Evolutionary conservation across 2,113 vertebrate genomes (phyloP).

Genomic region (Gila orcuttii): DNA sequence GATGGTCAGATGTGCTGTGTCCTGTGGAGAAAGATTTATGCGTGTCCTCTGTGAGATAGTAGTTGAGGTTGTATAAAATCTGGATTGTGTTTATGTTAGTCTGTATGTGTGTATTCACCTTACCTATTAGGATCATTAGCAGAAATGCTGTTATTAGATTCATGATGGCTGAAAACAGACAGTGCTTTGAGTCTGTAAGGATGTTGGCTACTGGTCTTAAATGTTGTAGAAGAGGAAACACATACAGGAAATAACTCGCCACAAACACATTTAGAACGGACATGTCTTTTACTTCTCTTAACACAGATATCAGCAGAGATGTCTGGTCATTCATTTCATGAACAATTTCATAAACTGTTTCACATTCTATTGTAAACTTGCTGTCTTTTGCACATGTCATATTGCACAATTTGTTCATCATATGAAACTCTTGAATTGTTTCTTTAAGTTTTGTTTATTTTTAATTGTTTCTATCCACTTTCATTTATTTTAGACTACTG

Average conservation of each 20-base stretch:
- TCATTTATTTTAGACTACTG: background rate
- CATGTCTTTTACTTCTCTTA: slow-evolving; percentile 5
- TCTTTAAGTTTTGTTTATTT: background rate
- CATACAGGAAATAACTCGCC: slow-evolving; percentile 53
- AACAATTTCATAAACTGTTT: background rate
- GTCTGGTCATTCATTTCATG: background rate
- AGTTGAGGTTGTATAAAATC: background rate
- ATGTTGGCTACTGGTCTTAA: slow-evolving; percentile 16
- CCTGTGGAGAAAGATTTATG: slow-evolving; percentile 51
- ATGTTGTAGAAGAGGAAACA: slow-evolving; percentile 22
- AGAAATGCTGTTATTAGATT: slow-evolving; percentile 3
- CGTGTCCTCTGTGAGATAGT: background rate
- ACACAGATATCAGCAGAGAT: background rate
- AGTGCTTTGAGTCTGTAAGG: background rate
- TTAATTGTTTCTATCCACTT: background rate
- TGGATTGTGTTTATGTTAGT: background rate
- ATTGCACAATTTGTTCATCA: too few relatives aligned
- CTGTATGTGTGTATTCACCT: background rate
- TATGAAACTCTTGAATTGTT: background rate
- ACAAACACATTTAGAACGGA: background rate
- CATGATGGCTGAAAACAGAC: slow-evolving; percentile 26
- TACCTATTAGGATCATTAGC: slow-evolving; percentile 50
- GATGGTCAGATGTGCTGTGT: slow-evolving; percentile 16
- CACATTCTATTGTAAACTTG: background rate
- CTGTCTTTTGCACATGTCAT: background rate